Base-by-base conservation (phyloP, 2,113 vertebrate species). In the Oryzias woworae region DNA sequence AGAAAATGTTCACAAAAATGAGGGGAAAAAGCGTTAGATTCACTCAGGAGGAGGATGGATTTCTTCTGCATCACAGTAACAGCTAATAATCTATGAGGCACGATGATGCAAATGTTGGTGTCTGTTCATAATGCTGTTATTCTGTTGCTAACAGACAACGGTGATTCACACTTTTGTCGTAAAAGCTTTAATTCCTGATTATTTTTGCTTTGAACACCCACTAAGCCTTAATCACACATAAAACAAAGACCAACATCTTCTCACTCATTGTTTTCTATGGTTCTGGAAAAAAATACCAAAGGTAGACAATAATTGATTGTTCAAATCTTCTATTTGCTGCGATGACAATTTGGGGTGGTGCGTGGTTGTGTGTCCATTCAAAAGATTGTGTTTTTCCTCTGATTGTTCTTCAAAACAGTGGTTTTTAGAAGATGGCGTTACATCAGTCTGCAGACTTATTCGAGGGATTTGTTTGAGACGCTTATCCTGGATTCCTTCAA, bases 201-300 rank as follows among this genome's bases (percentile, higher is more conserved):
- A 22, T 42, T n/a, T 22, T 28, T 28, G 56, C 64, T 66, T 24
- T 69, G 46, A 79, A 74, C 73, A 49, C 63, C 62, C 62, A 53
- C 66, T 64, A 61, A 73, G 52, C 65, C 1, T 4, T 4, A 52
- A 43, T 44, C 24, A 16, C n/a, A n/a, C n/a, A 45, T 10, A 7
- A 45, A 17, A 49, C 16, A 60, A 56, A 23, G 8, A 36, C 15
- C 56, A 28, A 12, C 66, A 44, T 13, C 53, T 8, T 10, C 16
- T 55, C 20, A 18, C 16, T 5, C 14, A 12, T 5, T 17, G 44
- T 54, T 62, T 62, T 59, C 45, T 52, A 42, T 42, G 16, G 56
- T 3, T 45, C 23, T 17, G 45, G 23, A 24, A 56, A 66, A n/a
- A 56, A 53, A 48, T 24, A 43, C 4, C 59, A 45, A n/a, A 49